These are phyloP conservation scores for Chelonus formosanus DNA, from an alignment of 2,888 invertebrate genomes.

Conservation along the genomic window DNA sequence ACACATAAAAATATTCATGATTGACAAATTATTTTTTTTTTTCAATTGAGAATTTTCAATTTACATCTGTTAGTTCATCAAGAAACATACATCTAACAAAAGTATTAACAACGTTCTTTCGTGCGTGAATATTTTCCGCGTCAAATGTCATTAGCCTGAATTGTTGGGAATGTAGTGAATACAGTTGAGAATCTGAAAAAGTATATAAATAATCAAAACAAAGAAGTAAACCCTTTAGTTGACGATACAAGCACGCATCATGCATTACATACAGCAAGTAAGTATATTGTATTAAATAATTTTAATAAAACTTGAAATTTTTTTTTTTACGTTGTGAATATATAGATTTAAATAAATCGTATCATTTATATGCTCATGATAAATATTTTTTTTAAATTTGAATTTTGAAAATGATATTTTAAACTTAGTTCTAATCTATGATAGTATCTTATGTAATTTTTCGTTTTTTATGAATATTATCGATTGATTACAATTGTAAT, in stretches of 20 bases:
- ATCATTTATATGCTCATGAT: too few relatives aligned
- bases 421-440: too few relatives aligned
- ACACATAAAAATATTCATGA: too few relatives aligned
- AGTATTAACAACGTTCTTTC: constrained; percentile 34
- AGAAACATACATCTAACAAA: constrained; percentile 17
- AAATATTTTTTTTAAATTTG: too few relatives aligned
- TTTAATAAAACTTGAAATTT: neutral
- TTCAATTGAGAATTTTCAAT: too few relatives aligned
- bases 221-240: constrained; percentile 56
- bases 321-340: neutral
- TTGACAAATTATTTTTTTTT: too few relatives aligned
- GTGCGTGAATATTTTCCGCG: constrained; percentile 39
- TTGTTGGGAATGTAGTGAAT: constrained; percentile 37
- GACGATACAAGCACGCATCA: constrained; percentile 54
- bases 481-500: too few relatives aligned
- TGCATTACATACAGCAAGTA: constrained; percentile 58
- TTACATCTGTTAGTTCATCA: too few relatives aligned
- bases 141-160: constrained; percentile 42
- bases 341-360: too few relatives aligned
- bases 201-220: constrained; percentile 60
- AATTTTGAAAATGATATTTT: too few relatives aligned
- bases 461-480: too few relatives aligned
- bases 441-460: too few relatives aligned
- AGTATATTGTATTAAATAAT: constrained; percentile 41
- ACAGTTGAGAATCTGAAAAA: constrained; percentile 51